Evolutionary conservation across 2,888 invertebrate species (phyloP), one percentile per base, ranked within the genome.

Genomic region (Drosophila pseudotalamancana): DNA sequence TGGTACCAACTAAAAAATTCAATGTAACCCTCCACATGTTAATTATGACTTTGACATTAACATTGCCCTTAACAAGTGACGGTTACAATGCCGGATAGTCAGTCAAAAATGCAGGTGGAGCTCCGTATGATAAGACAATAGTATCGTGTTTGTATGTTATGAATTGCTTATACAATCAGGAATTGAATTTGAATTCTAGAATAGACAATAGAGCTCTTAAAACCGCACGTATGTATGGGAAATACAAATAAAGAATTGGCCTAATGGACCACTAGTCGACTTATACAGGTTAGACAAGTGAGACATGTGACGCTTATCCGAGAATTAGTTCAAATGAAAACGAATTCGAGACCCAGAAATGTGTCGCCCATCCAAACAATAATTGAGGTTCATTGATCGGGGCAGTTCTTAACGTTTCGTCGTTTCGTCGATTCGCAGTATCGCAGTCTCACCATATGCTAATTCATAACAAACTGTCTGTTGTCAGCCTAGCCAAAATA

Each of bases 61-160:
- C 83, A 83, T 87, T 83, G 86, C 73, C 87, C 76, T 85, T 87
- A 73, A 62, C 42, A 77, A 45, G 23, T 19, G 16, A 35, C 14
- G 51, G 39, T 45, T 62, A 37, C 42, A 72, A 62, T 46, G 40
- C 4, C 16, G 21, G 23, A 8, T 11, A 32, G 40, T 23, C 12
- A 12, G 9, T 61, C 51, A 56, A 14, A 74, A 50, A 61, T 80
- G 77, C 81, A 65, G 77, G 74, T 77, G 73, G 77, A 84, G 62
- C 69, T 71, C 48, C 31, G 9, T 37, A 21, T 35, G 40, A 21
- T 37, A 40, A 18, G 25, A 34, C 29, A 40, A 40, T n/a, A 34
- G 4, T 6, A 25, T 35, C 6, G 18, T 11, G 9, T 35, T 43
- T 21, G 2, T n/a, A 18, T 35, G 29, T 6, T 21, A n/a, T 19